phyloP scores from a whole-genome alignment of 1,140 invertebrate species.

The Eriocheir sinensis region DNA sequence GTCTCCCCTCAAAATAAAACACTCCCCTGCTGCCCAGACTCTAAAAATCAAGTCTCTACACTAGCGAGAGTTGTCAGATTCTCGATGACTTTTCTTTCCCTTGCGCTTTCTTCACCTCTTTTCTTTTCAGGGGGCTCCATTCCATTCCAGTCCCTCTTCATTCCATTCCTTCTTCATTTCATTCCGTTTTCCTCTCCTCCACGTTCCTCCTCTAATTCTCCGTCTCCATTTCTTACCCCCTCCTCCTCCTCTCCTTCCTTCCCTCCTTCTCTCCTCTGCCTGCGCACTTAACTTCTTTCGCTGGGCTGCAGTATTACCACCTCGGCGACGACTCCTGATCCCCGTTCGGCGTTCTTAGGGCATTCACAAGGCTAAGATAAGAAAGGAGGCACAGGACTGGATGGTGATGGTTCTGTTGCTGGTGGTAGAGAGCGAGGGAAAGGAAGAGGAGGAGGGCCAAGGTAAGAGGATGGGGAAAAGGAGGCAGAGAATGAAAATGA shows the following conservation, averaged over 20 bases:
- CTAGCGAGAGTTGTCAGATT: too few species aligned
- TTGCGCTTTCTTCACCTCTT: background rate
- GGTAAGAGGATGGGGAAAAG: too few species aligned
- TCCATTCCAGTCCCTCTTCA: background rate
- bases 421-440: too few species aligned
- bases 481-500: too few species aligned
- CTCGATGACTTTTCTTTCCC: too few species aligned
- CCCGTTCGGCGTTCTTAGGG: background rate
- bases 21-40: too few species aligned
- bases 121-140: background rate
- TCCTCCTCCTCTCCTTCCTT: background rate
- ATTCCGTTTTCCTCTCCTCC: background rate
- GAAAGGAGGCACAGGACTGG: background rate
- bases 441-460: too few species aligned
- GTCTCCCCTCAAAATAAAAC: too few species aligned
- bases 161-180: background rate
- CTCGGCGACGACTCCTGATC: background rate
- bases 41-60: too few species aligned
- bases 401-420: too few species aligned
- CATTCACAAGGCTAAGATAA: background rate
- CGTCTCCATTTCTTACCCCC: background rate
- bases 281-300: background rate
- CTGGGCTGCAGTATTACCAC: background rate
- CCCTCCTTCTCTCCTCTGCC: background rate
- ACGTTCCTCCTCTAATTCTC: background rate